phyloP scores from a whole-genome alignment of 2,797 vertebrate genomes.

The Aeoliscus strigatus region DNA sequence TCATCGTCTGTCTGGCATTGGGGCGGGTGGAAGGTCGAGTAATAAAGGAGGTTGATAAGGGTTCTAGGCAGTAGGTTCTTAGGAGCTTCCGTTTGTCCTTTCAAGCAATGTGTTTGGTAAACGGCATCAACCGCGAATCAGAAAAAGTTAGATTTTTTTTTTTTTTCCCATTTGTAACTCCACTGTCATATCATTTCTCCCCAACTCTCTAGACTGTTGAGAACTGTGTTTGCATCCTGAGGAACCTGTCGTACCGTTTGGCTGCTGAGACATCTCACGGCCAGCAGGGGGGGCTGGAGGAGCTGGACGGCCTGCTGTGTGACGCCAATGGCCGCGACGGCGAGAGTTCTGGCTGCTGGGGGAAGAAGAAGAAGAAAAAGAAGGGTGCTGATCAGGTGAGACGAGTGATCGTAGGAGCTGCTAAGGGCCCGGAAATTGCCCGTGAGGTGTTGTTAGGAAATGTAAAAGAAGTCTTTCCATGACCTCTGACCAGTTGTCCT shows the following conservation, averaged over 20 bases:
- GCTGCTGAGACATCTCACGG: constrained; percentile 98
- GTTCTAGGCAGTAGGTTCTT: constrained; percentile 29
- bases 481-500: too few species aligned
- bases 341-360: constrained; percentile 98
- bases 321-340: constrained; percentile 88
- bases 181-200: constrained; percentile 15
- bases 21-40: constrained; percentile 26
- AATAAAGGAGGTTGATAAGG: constrained; percentile 22
- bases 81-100: constrained; percentile 40
- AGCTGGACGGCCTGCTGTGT: constrained; percentile 93
- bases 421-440: too few species aligned
- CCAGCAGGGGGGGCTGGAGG: constrained; percentile 94
- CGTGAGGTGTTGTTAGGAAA: too few species aligned
- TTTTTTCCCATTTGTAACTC: constrained; percentile 13
- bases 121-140: constrained; percentile 39
- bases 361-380: constrained; percentile 99
- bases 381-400: constrained; percentile 94
- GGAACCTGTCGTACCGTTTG: constrained; percentile 97
- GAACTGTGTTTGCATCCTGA: constrained; percentile 99
- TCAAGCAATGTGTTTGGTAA: too few species aligned
- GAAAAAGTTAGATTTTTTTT: constrained; percentile 4
- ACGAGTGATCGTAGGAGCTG: too few species aligned
- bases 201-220: constrained; percentile 86
- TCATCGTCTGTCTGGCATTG: constrained; percentile 29
- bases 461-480: too few species aligned